Percentiles rank a stretch among this genome's conserved stretches.
Evolutionary conservation across 2,113 vertebrate species (phyloP).

Genomic region (Eurystomus gularis): DNA sequence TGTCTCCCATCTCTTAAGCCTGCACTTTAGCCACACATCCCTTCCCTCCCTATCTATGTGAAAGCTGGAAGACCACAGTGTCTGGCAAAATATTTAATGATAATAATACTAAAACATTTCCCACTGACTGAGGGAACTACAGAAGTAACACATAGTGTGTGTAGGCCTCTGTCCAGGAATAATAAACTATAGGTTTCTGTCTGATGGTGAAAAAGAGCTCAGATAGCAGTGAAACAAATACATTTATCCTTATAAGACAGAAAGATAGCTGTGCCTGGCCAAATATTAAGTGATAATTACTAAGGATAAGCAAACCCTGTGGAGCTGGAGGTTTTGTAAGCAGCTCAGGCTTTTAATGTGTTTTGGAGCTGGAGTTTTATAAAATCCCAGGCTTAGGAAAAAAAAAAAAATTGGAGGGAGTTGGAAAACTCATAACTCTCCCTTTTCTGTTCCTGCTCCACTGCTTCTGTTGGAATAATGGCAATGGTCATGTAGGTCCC

Average conservation of each 20-base stretch:
- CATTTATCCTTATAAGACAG: conserved; percentile 61
- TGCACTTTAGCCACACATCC: conserved; percentile 32
- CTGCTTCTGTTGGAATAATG: neutral
- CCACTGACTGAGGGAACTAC: conserved; percentile 44
- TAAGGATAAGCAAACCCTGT: conserved; percentile 57
- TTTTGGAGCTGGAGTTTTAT: conserved; percentile 31
- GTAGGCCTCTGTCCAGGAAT: conserved; percentile 61
- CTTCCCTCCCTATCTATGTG: conserved; percentile 22
- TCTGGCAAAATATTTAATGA: conserved; percentile 66
- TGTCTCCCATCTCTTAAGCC: conserved; percentile 11
- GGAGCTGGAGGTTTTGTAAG: conserved; percentile 60
- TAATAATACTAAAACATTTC: conserved; percentile 65
- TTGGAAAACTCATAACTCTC: neutral
- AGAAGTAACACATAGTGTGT: conserved; percentile 56
- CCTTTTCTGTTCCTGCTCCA: neutral
- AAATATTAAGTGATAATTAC: conserved; percentile 74
- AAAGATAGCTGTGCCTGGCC: conserved; percentile 45
- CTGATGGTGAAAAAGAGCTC: conserved; percentile 44
- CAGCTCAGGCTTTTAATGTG: conserved; percentile 25
- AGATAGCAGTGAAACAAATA: conserved; percentile 69
- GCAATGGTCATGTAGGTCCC: neutral
- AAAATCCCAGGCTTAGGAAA: conserved; percentile 29
- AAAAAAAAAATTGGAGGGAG: neutral
- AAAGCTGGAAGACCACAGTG: conserved; percentile 25
- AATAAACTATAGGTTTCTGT: conserved; percentile 63